Base-by-base conservation (phyloP, 2,797 vertebrate species). In the Melanotaenia maccullochi region DNA sequence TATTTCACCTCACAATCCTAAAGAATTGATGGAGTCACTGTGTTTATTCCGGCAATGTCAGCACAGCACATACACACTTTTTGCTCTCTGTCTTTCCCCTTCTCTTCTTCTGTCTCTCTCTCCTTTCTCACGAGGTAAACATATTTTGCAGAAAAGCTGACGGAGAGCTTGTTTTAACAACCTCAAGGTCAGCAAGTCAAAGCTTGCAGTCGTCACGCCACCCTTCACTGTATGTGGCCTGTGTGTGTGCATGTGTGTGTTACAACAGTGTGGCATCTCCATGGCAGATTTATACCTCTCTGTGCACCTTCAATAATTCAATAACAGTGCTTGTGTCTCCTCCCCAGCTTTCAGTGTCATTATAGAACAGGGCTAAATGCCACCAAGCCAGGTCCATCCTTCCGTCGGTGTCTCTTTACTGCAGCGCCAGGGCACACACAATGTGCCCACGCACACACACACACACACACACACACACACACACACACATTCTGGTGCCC, bases 161-260 rank as follows among this genome's bases (percentile, higher is more conserved):
- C 90, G 82, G 90, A 92, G 92, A 92, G 90, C 90, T 90, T 93
- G 93, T 94, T 92, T 92, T 92, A 94, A 93, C 93, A 93, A 90
- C 92, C 87, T 90, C 92, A 93, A 94, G 92, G 93, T 94, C 92
- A 92, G 87, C 87, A 79, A 93, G 92, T 92, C 91, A 92, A 91
- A 89, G 89, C 87, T 73, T 83, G 86, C 85, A 85, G 82, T 91
- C 86, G 84, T 91, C 91, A 90, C 88, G 75, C 86, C 86, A 84
- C 79, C 90, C 80, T 32, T 78, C 71, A 20, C 79, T 73, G 83
- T 71, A 83, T 85, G 81, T 74, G 85, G 86, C 82, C 82, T 77
- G 55, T 67, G 73, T 60, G 68, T 56, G 13, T 5, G n/a, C 24
- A n/a, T 11, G 47, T 84, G 47, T 84, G 83, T 84, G 81, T 76